phyloP scores from a whole-genome alignment of 1,140 invertebrate genomes.

The Bombus turneri region DNA sequence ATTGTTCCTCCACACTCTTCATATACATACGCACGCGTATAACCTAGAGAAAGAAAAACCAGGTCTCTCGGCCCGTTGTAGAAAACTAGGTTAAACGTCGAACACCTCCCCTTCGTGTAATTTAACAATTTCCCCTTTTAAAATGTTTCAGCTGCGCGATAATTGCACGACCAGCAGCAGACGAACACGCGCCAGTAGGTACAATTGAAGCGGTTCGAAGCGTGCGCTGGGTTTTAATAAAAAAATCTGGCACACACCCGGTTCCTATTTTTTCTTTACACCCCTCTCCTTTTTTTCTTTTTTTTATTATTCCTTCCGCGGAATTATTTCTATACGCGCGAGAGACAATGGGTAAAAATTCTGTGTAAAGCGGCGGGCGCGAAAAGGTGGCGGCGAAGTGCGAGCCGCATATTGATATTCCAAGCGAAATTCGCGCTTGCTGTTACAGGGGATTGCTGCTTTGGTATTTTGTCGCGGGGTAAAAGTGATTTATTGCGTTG shows the following conservation, averaged over 20 bases:
- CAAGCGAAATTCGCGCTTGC: not conserved
- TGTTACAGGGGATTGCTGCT: too few relatives aligned
- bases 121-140: constrained; percentile 48
- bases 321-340: not conserved
- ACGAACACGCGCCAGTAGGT: not conserved
- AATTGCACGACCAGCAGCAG: constrained; percentile 14
- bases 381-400: not conserved
- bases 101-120: constrained; percentile 25
- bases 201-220: constrained; percentile 32
- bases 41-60: not conserved
- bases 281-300: not conserved
- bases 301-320: not conserved
- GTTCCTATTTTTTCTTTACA: not conserved
- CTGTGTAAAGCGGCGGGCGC: not conserved
- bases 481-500: constrained; percentile 3
- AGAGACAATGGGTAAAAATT: not conserved
- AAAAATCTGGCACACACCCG: constrained; percentile 16
- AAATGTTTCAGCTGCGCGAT: constrained; percentile 39
- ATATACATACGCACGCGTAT: not conserved
- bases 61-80: not conserved
- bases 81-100: constrained; percentile 44
- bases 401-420: not conserved
- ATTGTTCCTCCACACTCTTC: not conserved
- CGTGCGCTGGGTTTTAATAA: constrained; percentile 7
- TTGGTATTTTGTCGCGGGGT: not conserved